A percentile compares a stretch with the other conserved stretches of the same genome.
phyloP scores from a whole-genome alignment of 2,888 invertebrate genomes.

The Lasioglossum marginatum region DNA sequence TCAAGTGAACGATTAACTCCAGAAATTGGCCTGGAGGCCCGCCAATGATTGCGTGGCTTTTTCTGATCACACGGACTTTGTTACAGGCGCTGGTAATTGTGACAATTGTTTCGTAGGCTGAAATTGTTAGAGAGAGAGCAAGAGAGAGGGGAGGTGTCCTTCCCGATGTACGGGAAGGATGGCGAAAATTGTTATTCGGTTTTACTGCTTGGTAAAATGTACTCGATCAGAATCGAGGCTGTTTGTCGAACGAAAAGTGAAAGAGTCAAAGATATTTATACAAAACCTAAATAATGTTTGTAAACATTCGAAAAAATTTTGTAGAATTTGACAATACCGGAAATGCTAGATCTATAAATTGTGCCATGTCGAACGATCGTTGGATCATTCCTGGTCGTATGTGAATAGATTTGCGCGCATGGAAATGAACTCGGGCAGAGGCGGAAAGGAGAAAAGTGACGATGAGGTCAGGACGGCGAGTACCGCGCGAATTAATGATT shows the following conservation, averaged over 20 bases:
- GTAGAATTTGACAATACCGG: background rate
- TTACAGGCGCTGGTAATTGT: background rate
- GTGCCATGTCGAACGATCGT: background rate
- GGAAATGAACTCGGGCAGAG: slow-evolving; percentile 35
- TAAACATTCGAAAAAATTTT: background rate
- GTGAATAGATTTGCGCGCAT: background rate
- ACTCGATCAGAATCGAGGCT: background rate
- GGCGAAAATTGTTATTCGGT: background rate
- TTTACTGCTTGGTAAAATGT: background rate
- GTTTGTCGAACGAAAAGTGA: background rate
- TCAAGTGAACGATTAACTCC: slow-evolving; percentile 5
- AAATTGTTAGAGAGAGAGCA: background rate
- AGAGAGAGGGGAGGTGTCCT: too few relatives aligned
- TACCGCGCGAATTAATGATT: slow-evolving; percentile 68
- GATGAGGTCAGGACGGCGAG: slow-evolving; percentile 24
- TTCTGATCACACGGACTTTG: background rate
- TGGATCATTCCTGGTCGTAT: background rate
- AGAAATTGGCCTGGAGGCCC: background rate
- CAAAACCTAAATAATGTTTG: too few relatives aligned
- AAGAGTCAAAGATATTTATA: too few relatives aligned
- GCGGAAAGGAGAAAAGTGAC: slow-evolving; percentile 13
- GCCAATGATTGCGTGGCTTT: background rate
- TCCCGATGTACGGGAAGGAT: background rate
- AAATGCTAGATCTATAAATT: background rate
- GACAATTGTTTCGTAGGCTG: background rate